Evolutionary conservation across 64 coral and sea anemone species (phyloP).

Genomic region (Pocillopora damicornis): DNA sequence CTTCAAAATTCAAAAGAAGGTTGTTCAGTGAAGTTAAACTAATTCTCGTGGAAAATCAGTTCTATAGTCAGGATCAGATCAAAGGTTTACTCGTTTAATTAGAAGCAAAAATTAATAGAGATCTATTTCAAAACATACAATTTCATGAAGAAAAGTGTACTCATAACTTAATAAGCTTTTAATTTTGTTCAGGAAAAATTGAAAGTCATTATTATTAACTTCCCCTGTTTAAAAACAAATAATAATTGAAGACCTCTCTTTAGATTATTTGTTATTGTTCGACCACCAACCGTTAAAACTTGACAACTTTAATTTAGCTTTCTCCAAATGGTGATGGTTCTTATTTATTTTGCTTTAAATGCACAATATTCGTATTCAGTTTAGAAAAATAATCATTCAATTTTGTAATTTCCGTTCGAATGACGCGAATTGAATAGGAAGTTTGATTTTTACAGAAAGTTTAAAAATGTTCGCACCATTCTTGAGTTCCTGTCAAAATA

Average conservation of each 20-base stretch:
- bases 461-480: too few relatives aligned
- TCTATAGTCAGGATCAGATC: too few relatives aligned
- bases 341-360: neutral
- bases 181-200: neutral
- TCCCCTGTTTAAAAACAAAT: neutral
- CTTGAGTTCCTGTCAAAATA: too few relatives aligned
- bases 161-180: neutral
- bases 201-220: neutral
- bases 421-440: neutral
- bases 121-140: neutral
- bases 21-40: too few relatives aligned
- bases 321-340: neutral
- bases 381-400: neutral
- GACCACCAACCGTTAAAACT: neutral
- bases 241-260: neutral
- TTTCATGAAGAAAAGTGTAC: neutral
- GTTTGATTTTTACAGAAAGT: too few relatives aligned
- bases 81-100: too few relatives aligned
- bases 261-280: neutral
- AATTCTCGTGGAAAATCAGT: too few relatives aligned
- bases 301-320: neutral
- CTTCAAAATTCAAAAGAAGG: too few relatives aligned
- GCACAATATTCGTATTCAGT: too few relatives aligned
- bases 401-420: neutral
- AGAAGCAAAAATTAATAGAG: neutral